Evolutionary conservation across 2,113 vertebrate species (phyloP).

Genomic region (Meriones unguiculatus): DNA sequence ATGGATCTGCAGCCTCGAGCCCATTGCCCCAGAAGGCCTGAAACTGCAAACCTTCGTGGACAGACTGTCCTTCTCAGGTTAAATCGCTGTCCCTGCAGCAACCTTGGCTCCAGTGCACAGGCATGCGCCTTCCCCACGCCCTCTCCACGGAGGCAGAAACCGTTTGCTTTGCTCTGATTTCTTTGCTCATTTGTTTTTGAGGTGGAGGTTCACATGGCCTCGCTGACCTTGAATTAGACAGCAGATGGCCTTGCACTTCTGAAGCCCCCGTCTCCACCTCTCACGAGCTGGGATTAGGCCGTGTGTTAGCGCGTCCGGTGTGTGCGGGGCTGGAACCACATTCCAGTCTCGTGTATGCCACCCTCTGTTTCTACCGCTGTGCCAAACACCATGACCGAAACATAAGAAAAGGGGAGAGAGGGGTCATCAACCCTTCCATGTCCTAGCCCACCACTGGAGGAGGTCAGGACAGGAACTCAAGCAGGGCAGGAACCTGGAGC

Average conservation of each 20-base stretch:
- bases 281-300: not conserved
- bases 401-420: not conserved
- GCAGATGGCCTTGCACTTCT: not conserved
- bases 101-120: not conserved
- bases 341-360: not conserved
- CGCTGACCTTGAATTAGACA: not conserved
- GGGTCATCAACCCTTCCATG: not conserved
- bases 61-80: not conserved
- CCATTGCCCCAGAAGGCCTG: not conserved
- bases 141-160: not conserved
- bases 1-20: not conserved
- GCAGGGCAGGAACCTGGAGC: not conserved
- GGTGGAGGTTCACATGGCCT: not conserved
- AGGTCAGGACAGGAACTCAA: not conserved
- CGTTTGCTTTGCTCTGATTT: not conserved
- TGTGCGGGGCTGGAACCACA: too few relatives aligned
- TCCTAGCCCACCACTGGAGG: not conserved
- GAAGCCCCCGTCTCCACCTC: not conserved
- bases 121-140: not conserved
- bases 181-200: not conserved
- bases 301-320: not conserved
- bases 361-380: not conserved
- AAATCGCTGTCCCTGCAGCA: not conserved
- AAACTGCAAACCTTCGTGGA: not conserved
- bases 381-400: not conserved